Percentiles rank a stretch among this genome's conserved stretches.
Conservation (phyloP, 2,888 invertebrate species). For the Caenorhabditis wallacei region DNA sequence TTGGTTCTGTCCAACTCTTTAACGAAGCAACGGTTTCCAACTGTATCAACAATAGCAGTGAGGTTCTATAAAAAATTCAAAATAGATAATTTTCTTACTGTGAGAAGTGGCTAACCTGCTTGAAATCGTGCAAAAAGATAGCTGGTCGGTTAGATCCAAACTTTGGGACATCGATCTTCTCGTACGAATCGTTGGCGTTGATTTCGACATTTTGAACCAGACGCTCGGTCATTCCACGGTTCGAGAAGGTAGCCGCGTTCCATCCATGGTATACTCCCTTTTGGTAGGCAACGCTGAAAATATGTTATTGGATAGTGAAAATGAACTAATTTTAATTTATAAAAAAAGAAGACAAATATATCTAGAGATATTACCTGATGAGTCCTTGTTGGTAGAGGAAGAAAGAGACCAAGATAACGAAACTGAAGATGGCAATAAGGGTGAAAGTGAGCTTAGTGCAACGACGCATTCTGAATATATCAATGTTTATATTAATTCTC, state of each 20-base stretch:
- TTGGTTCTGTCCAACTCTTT: conserved; percentile 88
- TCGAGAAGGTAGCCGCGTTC: conserved; percentile 72
- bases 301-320: not conserved
- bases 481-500: not conserved
- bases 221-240: conserved; percentile 72
- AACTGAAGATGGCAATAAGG: conserved; percentile 67
- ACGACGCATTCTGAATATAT: conserved; percentile 62
- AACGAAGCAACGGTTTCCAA: conserved; percentile 90
- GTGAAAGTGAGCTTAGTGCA: conserved; percentile 71
- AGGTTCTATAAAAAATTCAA: conserved; percentile 85
- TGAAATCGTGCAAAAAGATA: conserved; percentile 94
- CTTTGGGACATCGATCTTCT: conserved; percentile 92
- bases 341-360: no score
- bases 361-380: conserved; percentile 71
- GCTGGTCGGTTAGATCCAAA: conserved; percentile 90
- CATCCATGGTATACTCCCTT: conserved; percentile 74
- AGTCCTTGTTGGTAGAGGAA: conserved; percentile 73
- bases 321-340: no score
- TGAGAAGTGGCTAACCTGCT: conserved; percentile 85
- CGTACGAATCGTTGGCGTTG: conserved; percentile 86
- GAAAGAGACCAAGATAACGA: conserved; percentile 69
- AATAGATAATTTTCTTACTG: not conserved
- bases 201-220: conserved; percentile 80
- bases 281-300: conserved; percentile 71
- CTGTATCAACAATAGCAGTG: conserved; percentile 90